These are phyloP conservation scores for Condylura cristata DNA, from an alignment of 2,113 vertebrate genomes.

Conservation along the genomic window DNA sequence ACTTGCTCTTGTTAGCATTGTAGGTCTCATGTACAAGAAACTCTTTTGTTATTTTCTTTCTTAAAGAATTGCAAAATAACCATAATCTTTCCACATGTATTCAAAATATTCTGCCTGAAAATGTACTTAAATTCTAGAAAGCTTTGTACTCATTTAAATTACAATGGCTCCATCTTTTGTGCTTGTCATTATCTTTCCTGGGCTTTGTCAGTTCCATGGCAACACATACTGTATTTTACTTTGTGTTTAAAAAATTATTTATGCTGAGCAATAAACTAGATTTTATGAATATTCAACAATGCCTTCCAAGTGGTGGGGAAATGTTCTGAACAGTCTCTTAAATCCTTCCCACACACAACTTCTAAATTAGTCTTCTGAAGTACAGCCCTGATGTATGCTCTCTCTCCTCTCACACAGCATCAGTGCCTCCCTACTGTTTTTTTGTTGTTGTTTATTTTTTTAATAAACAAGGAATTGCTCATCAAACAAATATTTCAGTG, in stretches of 20 bases:
- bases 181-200: constrained; percentile 63
- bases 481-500: too few relatives aligned
- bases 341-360: constrained; percentile 65
- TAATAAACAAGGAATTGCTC: too few relatives aligned
- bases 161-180: constrained; percentile 53
- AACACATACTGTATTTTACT: constrained; percentile 74
- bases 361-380: constrained; percentile 59
- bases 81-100: constrained; percentile 61
- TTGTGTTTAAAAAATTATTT: constrained; percentile 76
- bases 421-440: not conserved
- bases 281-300: constrained; percentile 66
- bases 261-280: constrained; percentile 50
- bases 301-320: constrained; percentile 42
- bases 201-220: constrained; percentile 74
- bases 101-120: constrained; percentile 70
- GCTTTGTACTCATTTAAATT: constrained; percentile 71
- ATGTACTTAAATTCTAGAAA: constrained; percentile 54
- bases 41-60: constrained; percentile 25
- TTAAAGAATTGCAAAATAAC: constrained; percentile 44
- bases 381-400: not conserved
- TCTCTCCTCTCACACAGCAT: not conserved
- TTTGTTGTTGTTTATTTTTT: too few relatives aligned
- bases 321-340: constrained; percentile 39
- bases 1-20: constrained; percentile 43
- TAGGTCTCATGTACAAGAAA: constrained; percentile 5